Evolutionary conservation across 2,888 invertebrate species (phyloP).

Genomic region (Beris morrisii): DNA sequence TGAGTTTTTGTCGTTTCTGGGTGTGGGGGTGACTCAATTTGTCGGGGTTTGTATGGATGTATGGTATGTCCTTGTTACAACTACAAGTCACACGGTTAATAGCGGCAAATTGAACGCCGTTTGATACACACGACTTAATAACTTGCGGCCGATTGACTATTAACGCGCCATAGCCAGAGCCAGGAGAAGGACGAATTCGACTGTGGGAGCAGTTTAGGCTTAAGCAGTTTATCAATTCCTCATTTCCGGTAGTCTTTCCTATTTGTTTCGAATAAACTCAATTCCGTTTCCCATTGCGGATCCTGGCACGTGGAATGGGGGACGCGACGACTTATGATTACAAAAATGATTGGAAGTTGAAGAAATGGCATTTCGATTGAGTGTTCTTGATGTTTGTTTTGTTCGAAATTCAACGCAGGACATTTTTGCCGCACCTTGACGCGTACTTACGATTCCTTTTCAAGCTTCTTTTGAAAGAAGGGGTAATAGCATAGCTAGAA

Average conservation of each 20-base stretch:
- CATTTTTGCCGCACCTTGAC: too few relatives aligned
- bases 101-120: conserved; percentile 56
- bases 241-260: conserved; percentile 32
- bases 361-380: conserved; percentile 23
- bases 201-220: conserved; percentile 28
- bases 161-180: conserved; percentile 10
- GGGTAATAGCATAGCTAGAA: too few relatives aligned
- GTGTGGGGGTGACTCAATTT: conserved; percentile 12
- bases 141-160: conserved; percentile 39
- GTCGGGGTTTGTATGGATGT: neutral
- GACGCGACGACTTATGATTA: conserved; percentile 21
- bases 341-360: conserved; percentile 28
- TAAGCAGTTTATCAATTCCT: conserved; percentile 35
- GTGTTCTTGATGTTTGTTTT: conserved; percentile 32
- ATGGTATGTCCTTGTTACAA: conserved; percentile 11
- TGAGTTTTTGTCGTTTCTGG: conserved; percentile 12
- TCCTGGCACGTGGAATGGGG: neutral
- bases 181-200: neutral
- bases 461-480: too few relatives aligned
- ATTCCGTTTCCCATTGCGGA: conserved; percentile 18
- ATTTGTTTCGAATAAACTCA: conserved; percentile 32
- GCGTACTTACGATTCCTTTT: too few relatives aligned
- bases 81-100: conserved; percentile 48
- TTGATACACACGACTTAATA: conserved; percentile 53
- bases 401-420: neutral